Base-by-base conservation (phyloP, 2,888 invertebrate genomes). In the Rhagonycha fulva region DNA sequence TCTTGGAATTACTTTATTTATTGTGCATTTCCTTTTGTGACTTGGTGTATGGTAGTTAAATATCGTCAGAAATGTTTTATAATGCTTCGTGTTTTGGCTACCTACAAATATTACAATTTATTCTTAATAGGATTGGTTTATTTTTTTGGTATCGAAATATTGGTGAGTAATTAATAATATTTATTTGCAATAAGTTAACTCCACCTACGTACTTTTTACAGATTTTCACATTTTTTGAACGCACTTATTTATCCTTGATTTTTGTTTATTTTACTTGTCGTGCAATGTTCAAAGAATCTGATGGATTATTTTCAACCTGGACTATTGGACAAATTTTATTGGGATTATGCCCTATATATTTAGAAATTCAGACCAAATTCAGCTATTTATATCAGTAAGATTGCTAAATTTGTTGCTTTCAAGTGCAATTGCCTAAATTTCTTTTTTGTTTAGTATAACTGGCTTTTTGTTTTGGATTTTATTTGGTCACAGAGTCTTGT, bases 1-100 rank as follows among this genome's bases (percentile, higher is more conserved):
- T 92, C 93, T 19, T 72, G 89, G 19, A 90, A 90, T 82, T 92
- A 93, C 86, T 91, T 92, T 79, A 83, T 94, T 47, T 95, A 95
- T 85, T 90, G 91, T 78, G 82, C 92, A 63, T 86, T 94, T 82
- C 94, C 95, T 1, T 84, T 93, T 70, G 80, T 90, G 1, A 85
- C 93, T 28, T 93, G 92, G 92, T 89, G 89, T 71, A 7, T 69
- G 28, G 68, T 75, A 67, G 82, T 81, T 67, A 72, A 67, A 47
- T 32, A 32, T 62, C 70, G 30, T 30, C 24, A 72, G 19, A 23
- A 85, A 2, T 85, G 86, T 68, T 71, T 87, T 5, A 78, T 84
- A 69, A 72, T 63, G 68, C 72, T 19, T 47, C 14, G 66, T 68
- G 26, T 23, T 75, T 26, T 66, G 3, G n/a, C 63, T 19, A 66